Base-by-base conservation (phyloP, 1,140 invertebrate species). In the Macrobrachium rosenbergii region DNA sequence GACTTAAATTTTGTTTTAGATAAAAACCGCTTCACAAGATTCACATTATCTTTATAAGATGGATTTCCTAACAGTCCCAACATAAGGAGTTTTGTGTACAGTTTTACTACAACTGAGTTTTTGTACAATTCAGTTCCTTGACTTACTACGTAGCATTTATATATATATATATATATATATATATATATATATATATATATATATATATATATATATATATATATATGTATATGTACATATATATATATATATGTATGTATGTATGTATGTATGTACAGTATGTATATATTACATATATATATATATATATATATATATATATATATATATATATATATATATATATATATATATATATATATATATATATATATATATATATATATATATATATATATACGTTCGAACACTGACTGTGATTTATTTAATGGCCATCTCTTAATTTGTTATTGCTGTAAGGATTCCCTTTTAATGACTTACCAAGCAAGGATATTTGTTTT, bases 341-440 rank as follows among this genome's bases (percentile, higher is more conserved):
- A 75, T 75, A 75, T 75, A 75, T 75, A 75, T 75, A 75, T 75
- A 75, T 75, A 75, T 75, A 75, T 28, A 75, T 75, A 75, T 75
- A 75, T 75, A 75, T 75, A 75, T 75, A 75, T 75, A 75, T 75
- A 75, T 75, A 75, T 75, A 75, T 75, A 75, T 75, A 75, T 75
- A 75, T 75, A 75, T 75, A 75, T 75, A 75, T 75, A 75, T 75
- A 75, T 75, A 75, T 75, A 75, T 75, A 75, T 75, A 75, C 23
- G 3, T 37, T 3, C 3, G 28, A 37, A 37, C 28, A 37, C 28
- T n/a, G n/a, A n/a, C n/a, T n/a, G n/a, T n/a, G n/a, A n/a, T n/a
- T n/a, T n/a, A n/a, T n/a, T n/a, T n/a, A n/a, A n/a, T n/a, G 28
- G 28, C 28, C 28, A 37, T 37, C 28, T 37, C 28, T 37, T 2